Evolutionary conservation across 2,888 invertebrate genomes (phyloP).

Genomic region (Graphium colonna): DNA sequence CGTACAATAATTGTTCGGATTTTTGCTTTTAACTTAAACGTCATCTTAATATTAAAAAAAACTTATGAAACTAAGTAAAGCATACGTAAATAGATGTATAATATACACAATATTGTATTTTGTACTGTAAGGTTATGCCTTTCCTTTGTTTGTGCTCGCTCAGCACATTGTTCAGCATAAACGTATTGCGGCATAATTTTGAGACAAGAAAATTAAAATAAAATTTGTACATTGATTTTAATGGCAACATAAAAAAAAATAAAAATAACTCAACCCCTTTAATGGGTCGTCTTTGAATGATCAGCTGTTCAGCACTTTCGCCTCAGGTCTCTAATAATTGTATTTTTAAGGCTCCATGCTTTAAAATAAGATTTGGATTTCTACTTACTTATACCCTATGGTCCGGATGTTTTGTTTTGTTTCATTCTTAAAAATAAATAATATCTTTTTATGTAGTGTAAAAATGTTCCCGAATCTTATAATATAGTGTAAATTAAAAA

Average conservation of each 20-base stretch:
- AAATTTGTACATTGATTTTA: constrained; percentile 25
- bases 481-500: not conserved
- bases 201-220: constrained; percentile 5
- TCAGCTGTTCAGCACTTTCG: not conserved
- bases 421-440: not conserved
- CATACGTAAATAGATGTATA: constrained; percentile 68
- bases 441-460: not conserved
- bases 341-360: not conserved
- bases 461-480: constrained; percentile 1
- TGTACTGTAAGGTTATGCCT: constrained; percentile 72
- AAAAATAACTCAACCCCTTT: not conserved
- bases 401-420: not conserved
- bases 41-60: constrained; percentile 40
- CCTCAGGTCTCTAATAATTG: not conserved
- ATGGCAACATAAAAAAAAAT: constrained; percentile 21
- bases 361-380: not conserved
- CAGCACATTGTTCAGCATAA: constrained; percentile 24
- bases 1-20: constrained; percentile 51
- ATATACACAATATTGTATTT: constrained; percentile 69
- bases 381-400: not conserved
- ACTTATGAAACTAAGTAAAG: constrained; percentile 70
- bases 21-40: constrained; percentile 42
- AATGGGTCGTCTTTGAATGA: not conserved
- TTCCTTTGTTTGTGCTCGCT: constrained; percentile 17
- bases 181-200: constrained; percentile 14